phyloP scores from a whole-genome alignment of 2,888 invertebrate species.

The Carabus problematicus region DNA sequence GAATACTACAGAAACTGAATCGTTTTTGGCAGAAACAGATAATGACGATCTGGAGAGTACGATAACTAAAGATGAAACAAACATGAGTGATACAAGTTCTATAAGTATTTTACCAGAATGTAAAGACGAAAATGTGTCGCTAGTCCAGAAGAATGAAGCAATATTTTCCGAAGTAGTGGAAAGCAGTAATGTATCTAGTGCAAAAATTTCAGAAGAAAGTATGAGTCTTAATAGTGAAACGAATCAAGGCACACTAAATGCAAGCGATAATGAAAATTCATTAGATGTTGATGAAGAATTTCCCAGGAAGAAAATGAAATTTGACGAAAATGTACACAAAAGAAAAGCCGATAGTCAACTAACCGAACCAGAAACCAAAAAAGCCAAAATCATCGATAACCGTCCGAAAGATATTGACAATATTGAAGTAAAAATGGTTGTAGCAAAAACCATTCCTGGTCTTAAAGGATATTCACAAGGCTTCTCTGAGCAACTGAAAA shows the following conservation, averaged over 20 bases:
- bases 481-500: constrained; percentile 40
- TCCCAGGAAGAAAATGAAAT: constrained; percentile 5
- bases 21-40: constrained; percentile 22
- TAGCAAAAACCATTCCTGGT: constrained; percentile 32
- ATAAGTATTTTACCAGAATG: not conserved
- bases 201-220: not conserved
- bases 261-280: not conserved
- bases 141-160: not conserved
- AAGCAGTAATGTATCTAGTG: not conserved
- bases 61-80: not conserved
- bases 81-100: too few species aligned
- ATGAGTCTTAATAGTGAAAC: not conserved
- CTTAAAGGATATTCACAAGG: constrained; percentile 44
- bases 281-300: not conserved
- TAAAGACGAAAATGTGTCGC: not conserved
- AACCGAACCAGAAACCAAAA: constrained; percentile 12
- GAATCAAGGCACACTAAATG: not conserved
- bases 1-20: not conserved
- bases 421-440: constrained; percentile 39
- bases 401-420: constrained; percentile 30
- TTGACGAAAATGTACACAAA: not conserved
- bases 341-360: not conserved
- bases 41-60: constrained; percentile 15
- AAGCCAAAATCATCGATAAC: not conserved
- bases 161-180: not conserved